phyloP scores from a whole-genome alignment of 2,888 invertebrate species.

The Muschampia plurimacula region DNA sequence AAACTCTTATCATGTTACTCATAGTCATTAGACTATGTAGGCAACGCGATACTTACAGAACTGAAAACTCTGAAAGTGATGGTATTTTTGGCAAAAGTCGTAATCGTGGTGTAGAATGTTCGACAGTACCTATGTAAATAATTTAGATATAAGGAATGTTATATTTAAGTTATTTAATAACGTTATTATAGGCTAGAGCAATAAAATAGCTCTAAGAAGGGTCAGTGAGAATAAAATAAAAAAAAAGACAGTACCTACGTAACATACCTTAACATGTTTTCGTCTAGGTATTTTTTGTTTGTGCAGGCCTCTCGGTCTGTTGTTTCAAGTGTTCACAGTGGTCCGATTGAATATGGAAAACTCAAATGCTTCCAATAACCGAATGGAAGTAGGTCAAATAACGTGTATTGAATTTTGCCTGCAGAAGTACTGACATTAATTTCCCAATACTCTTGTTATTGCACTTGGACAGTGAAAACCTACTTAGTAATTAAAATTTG shows the following conservation, averaged over 20 bases:
- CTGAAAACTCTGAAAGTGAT: background rate
- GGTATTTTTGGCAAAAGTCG: background rate
- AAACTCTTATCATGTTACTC: background rate
- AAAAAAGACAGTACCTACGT: too few species aligned
- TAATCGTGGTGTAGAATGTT: background rate
- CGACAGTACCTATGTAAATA: too few species aligned
- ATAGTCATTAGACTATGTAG: background rate
- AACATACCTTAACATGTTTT: background rate
- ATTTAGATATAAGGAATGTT: too few species aligned
- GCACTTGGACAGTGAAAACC: background rate
- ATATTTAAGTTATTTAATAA: too few species aligned
- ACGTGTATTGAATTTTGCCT: conserved; percentile 19
- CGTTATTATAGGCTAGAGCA: too few species aligned
- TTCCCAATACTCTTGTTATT: background rate
- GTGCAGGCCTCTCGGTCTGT: background rate
- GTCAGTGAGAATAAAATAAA: too few species aligned
- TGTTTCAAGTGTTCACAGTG: background rate
- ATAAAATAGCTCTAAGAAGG: too few species aligned
- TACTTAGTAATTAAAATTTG: background rate
- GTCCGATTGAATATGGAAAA: conserved; percentile 1
- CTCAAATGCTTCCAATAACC: conserved; percentile 13
- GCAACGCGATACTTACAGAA: background rate
- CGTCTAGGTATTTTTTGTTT: background rate
- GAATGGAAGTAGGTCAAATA: conserved; percentile 28
- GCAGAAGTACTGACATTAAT: background rate